Conservation (phyloP, 2,888 invertebrate genomes). For the Drosophila colorata region DNA sequence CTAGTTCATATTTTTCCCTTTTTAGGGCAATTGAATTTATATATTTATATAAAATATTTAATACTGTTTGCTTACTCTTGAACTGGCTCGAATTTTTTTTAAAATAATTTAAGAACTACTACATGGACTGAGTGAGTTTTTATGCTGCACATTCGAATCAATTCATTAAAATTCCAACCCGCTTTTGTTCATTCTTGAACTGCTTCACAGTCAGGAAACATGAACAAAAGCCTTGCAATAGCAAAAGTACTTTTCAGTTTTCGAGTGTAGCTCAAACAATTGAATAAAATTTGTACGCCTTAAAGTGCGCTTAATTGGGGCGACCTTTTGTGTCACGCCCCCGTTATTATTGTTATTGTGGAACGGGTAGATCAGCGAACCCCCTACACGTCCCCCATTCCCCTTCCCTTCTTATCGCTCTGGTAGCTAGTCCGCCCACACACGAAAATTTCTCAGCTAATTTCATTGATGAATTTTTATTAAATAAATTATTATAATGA, state of each 20-base stretch:
- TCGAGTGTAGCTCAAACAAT: conserved; percentile 44
- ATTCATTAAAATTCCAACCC: too few species aligned
- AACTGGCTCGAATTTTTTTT: too few species aligned
- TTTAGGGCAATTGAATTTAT: too few species aligned
- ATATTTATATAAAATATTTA: too few species aligned
- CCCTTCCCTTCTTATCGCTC: background rate
- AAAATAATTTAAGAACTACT: too few species aligned
- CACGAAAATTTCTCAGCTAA: conserved; percentile 57
- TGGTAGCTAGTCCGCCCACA: conserved; percentile 22
- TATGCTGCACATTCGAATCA: background rate
- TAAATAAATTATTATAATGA: conserved; percentile 81
- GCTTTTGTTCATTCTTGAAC: background rate
- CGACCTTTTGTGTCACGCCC: conserved; percentile 72
- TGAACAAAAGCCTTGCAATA: background rate
- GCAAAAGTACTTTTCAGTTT: conserved; percentile 7
- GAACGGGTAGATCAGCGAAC: background rate
- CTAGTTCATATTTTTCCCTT: too few species aligned
- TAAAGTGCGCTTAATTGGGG: conserved; percentile 71
- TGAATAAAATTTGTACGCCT: conserved; percentile 49
- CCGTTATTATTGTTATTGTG: conserved; percentile 23
- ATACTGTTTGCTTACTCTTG: too few species aligned
- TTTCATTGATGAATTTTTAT: conserved; percentile 83
- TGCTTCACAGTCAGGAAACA: conserved; percentile 1
- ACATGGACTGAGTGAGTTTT: too few species aligned
- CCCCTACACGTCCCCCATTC: background rate